Base-by-base conservation (phyloP, 2,113 vertebrate genomes). In the Pardalotus punctatus region DNA sequence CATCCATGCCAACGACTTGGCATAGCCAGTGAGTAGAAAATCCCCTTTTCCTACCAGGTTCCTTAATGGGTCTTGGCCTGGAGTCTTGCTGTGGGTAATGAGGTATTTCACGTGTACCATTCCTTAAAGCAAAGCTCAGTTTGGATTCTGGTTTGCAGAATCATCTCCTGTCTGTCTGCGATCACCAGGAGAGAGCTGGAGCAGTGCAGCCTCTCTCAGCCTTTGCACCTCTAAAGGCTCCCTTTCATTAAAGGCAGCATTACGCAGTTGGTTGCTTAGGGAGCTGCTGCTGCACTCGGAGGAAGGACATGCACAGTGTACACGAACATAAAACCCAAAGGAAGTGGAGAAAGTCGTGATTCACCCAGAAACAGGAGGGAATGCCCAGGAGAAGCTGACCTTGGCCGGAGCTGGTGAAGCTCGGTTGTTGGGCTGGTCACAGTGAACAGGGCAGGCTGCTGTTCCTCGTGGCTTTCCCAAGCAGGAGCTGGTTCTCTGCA, bases 71-170 rank as follows among this genome's bases (percentile, higher is more conserved):
- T 47, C 15, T 51, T 31, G 64, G 71, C 47, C 56, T 61, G 36
- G 50, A 66, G 54, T 93, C 69, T 84, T 84, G 65, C 69, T 76
- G 83, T 73, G 66, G 35, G 60, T 88, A 82, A 81, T 80, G 92
- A 88, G 82, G 33, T 88, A 14, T 73, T 92, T 54, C 71, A 57
- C 4, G 0, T 61, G 65, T 42, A 17, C 53, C 40, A 60, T 15
- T 45, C 70, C 66, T 79, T 56, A 56, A 71, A 86, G 81, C 42
- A 79, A 25, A 53, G 62, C 79, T 29, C 15, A 11, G 42, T 29
- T 57, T 58, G 65, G 27, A 2, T 21, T 6, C 54, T 82, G 76
- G 15, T n/a, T 56, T 66, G 57, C 62, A 77, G 74, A 47, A 35
- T 42, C 54, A 3, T 57, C 83, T 86, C 79, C 50, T 31, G 74